These are phyloP conservation scores for Pelobates fuscus DNA, from an alignment of 2,113 vertebrate species.

Conservation along the genomic window DNA sequence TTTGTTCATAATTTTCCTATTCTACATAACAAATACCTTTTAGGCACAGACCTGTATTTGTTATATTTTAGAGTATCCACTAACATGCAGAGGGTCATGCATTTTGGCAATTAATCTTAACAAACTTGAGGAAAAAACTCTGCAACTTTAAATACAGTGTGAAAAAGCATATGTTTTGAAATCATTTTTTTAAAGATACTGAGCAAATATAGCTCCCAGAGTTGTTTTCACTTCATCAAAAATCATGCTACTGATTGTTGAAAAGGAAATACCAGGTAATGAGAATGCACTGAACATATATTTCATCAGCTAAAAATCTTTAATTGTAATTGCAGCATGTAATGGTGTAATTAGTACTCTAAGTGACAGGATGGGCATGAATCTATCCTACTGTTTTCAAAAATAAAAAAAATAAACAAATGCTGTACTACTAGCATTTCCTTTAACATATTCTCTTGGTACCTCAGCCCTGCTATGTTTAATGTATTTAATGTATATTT, in stretches of 20 bases:
- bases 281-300: slow-evolving; percentile 62
- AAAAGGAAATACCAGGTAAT: slow-evolving; percentile 69
- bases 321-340: slow-evolving; percentile 75
- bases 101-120: too few species aligned
- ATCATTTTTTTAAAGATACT: slow-evolving; percentile 35
- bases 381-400: slow-evolving; percentile 58
- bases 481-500: too few species aligned
- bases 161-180: neutral
- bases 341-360: slow-evolving; percentile 73
- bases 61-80: too few species aligned
- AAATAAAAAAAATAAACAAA: slow-evolving; percentile 32
- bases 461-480: too few species aligned
- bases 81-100: too few species aligned
- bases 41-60: too few species aligned
- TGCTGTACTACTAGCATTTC: slow-evolving; percentile 50
- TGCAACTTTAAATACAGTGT: slow-evolving; percentile 10
- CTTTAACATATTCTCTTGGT: slow-evolving; percentile 34
- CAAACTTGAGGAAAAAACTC: too few species aligned
- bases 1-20: too few species aligned
- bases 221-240: slow-evolving; percentile 68
- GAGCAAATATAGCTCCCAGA: slow-evolving; percentile 59
- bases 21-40: too few species aligned
- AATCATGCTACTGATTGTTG: slow-evolving; percentile 61
- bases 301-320: slow-evolving; percentile 73
- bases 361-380: slow-evolving; percentile 65